A percentile compares a stretch with the other conserved stretches of the same genome.
Evolutionary conservation across 2,797 vertebrate genomes (phyloP).

Genomic region (Chiloscyllium punctatum): DNA sequence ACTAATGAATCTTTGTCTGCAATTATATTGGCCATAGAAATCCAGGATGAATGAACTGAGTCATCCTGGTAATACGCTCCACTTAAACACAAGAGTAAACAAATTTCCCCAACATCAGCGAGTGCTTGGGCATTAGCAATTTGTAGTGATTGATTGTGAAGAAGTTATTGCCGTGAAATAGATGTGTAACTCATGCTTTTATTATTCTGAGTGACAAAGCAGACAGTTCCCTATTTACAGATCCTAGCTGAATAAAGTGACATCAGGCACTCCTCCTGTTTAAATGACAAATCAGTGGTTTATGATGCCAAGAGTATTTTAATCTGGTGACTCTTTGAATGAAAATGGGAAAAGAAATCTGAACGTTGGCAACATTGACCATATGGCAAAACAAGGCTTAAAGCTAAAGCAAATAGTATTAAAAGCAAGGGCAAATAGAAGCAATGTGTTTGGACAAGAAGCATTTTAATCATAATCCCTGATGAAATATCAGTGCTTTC

Average conservation of each 20-base stretch:
- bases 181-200: constrained; percentile 55
- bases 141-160: constrained; percentile 49
- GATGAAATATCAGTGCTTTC: constrained; percentile 43
- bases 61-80: constrained; percentile 52
- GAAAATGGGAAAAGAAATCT: constrained; percentile 45
- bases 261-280: constrained; percentile 58
- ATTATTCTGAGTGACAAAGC: constrained; percentile 54
- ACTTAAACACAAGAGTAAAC: constrained; percentile 58
- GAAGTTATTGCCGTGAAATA: constrained; percentile 63
- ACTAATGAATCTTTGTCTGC: constrained; percentile 49
- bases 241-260: constrained; percentile 56
- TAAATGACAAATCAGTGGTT: constrained; percentile 59
- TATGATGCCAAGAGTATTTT: constrained; percentile 55
- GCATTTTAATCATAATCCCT: constrained; percentile 48
- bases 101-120: constrained; percentile 50
- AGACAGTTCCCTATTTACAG: constrained; percentile 56
- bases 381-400: constrained; percentile 57
- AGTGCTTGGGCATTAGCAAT: constrained; percentile 53
- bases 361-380: constrained; percentile 50
- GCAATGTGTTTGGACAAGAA: constrained; percentile 46
- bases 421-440: constrained; percentile 55
- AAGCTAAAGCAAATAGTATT: constrained; percentile 58
- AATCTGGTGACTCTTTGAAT: constrained; percentile 49
- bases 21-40: constrained; percentile 49
- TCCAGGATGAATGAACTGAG: constrained; percentile 51